Percentiles rank a stretch among this genome's conserved stretches.
Evolutionary conservation across 2,113 vertebrate species (phyloP).

Genomic region (Elephantulus edwardii): DNA sequence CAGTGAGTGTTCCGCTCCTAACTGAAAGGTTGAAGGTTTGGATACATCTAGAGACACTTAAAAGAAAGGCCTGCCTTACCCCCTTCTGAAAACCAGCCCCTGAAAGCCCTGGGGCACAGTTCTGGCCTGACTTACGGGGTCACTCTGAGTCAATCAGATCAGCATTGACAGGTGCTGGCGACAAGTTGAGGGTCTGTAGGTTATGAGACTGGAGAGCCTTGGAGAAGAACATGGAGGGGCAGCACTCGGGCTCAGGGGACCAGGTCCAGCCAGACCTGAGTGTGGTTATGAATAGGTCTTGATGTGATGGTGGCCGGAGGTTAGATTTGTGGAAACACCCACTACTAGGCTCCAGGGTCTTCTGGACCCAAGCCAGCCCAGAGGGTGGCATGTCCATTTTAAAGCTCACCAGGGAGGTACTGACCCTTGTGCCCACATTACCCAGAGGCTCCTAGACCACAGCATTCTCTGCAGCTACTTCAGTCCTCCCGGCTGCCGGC

Average conservation of each 20-base stretch:
- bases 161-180: no score
- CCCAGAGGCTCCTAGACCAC: neutral
- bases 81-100: no score
- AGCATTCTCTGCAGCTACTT: neutral
- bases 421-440: neutral
- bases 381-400: no score
- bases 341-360: neutral
- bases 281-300: rapidly evolving
- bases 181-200: rapidly evolving
- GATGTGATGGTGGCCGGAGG: neutral
- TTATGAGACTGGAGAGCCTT: rapidly evolving
- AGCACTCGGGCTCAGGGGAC: neutral
- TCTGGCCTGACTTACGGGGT: no score
- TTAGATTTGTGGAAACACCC: neutral
- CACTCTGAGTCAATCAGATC: no score
- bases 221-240: no score
- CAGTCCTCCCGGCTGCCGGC: neutral
- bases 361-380: neutral
- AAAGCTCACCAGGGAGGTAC: neutral
- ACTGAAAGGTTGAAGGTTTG: neutral
- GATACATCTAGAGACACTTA: neutral
- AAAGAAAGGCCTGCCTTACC: no score
- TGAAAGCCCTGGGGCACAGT: neutral
- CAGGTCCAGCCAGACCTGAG: neutral
- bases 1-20: neutral